Evolutionary conservation across 2,888 invertebrate genomes (phyloP).

Genomic region (Diloba caeruleocephala): DNA sequence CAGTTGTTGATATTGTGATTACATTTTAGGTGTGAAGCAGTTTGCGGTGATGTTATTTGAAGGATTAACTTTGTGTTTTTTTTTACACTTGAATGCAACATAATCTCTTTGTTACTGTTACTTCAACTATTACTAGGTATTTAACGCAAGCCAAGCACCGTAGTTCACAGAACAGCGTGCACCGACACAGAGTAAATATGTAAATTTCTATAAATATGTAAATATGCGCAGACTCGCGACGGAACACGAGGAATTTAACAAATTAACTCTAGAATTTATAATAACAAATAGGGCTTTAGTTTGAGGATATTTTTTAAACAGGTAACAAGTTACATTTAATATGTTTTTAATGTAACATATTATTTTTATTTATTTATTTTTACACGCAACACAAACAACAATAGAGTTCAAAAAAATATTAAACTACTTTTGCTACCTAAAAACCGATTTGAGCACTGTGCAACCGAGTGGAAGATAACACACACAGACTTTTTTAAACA

Average conservation of each 20-base stretch:
- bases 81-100: too few species aligned
- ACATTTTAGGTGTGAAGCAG: constrained; percentile 46
- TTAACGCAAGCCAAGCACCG: constrained; percentile 4
- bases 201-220: constrained; percentile 55
- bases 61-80: constrained; percentile 11
- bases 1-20: constrained; percentile 50
- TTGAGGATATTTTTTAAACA: not conserved
- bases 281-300: not conserved
- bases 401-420: not conserved
- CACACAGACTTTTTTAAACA: constrained; percentile 60
- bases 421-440: constrained; percentile 9
- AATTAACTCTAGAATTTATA: constrained; percentile 15
- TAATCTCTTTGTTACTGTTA: too few species aligned
- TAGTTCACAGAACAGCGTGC: constrained; percentile 33
- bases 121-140: not conserved
- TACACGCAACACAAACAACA: constrained; percentile 18
- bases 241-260: constrained; percentile 27
- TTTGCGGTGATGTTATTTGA: constrained; percentile 3
- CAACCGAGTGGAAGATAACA: constrained; percentile 41
- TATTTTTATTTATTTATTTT: too few species aligned
- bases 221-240: constrained; percentile 34
- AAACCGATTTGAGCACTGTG: constrained; percentile 41
- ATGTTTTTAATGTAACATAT: not conserved
- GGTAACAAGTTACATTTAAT: not conserved
- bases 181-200: constrained; percentile 41